Evolutionary conservation across 1,140 invertebrate species (phyloP).

Genomic region (Dermatophagoides farinae): DNA sequence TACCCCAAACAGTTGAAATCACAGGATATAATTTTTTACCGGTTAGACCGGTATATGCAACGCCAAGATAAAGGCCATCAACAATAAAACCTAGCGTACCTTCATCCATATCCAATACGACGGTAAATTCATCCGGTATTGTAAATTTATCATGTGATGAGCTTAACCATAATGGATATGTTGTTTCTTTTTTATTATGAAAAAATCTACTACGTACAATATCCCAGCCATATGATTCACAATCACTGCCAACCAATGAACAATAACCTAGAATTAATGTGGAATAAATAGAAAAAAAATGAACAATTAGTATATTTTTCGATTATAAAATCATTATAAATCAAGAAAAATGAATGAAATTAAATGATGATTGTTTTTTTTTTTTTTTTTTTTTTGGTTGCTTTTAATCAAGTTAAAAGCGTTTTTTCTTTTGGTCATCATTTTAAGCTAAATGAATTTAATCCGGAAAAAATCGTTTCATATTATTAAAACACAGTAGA

Average conservation of each 20-base stretch:
- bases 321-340: neutral
- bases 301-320: neutral
- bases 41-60: constrained; percentile 9
- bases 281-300: neutral
- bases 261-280: neutral
- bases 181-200: constrained; percentile 10
- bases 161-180: constrained; percentile 22
- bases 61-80: constrained; percentile 2
- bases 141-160: neutral
- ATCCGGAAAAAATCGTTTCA: too few relatives aligned
- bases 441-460: too few relatives aligned
- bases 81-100: constrained; percentile 10
- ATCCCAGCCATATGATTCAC: constrained; percentile 96
- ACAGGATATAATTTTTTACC: constrained; percentile 32
- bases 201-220: constrained; percentile 17
- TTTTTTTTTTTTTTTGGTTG: too few relatives aligned
- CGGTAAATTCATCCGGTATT: constrained; percentile 7
- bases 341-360: neutral
- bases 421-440: too few relatives aligned
- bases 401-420: too few relatives aligned
- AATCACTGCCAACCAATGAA: constrained; percentile 44
- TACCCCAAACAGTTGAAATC: constrained; percentile 11
- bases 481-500: too few relatives aligned
- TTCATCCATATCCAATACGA: constrained; percentile 12
- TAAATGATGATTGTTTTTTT: neutral